Base-by-base conservation (phyloP, 2,797 vertebrate species). In the Catharus ustulatus region DNA sequence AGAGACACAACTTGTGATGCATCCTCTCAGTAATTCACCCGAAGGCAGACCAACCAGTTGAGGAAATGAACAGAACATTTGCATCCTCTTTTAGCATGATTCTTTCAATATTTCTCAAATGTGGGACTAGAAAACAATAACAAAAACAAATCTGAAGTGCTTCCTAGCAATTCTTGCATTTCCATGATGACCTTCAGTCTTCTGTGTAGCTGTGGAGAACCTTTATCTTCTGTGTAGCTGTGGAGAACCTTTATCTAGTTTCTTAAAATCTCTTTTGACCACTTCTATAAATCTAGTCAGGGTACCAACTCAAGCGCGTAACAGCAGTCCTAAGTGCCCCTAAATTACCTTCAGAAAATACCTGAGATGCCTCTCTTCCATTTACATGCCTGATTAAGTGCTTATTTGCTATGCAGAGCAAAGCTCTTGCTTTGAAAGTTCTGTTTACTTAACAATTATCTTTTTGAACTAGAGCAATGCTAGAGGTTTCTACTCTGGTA, bases 271-370 rank as follows among this genome's bases (percentile, higher is more conserved):
- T 87, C 57, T 89, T 91, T 84, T 52, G 61, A 90, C 38, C 46
- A 57, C 11, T 82, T 73, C 52, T 46, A 59, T 52, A 82, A 90
- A 83, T 88, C 86, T 67, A 62, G n/a, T 10, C 55, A 49, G 17
- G 59, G 30, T 85, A 94, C 42, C 72, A 90, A 90, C 22, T 71
- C 12, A 8, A 90, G 61, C 1, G 0, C 64, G 8, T 58, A 91
- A 75, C 61, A 94, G 64, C 52, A 83, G 67, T 51, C 61, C 75
- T 80, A 89, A 95, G 78, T 92, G 92, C 67, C 74, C 86, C 86
- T 80, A 83, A 94, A 77, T 89, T 92, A 89, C 90, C 58, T 94
- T 94, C 84, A 90, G 67, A 95, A 96, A 97, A 97, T 95, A 94
- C 90, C 90, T 95, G 84, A 93, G 64, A 95, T 95, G 75, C 95